Base-by-base conservation (phyloP, 2,113 vertebrate genomes). In the Grammomys surdaster region DNA sequence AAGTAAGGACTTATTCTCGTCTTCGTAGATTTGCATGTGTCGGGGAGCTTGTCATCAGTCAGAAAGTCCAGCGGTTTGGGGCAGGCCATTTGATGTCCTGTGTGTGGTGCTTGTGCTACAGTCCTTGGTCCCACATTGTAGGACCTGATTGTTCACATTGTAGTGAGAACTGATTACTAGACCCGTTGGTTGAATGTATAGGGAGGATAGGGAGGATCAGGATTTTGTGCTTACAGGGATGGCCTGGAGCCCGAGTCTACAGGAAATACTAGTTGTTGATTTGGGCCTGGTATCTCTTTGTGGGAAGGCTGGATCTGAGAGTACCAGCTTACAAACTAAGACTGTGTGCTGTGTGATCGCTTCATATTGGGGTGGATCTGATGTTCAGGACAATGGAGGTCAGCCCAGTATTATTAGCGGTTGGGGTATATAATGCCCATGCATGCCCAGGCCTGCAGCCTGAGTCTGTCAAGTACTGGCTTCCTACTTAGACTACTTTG, bases 321-420 rank as follows among this genome's bases (percentile, higher is more conserved):
- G 16, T 20, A 54, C 69, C 65, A 33, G 17, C 19, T 54, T 65
- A 24, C 5, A 48, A 67, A 20, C 13, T 60, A 31, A 43, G 14
- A 0, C 16, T 58, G n/a, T 70, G 11, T 73, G 20, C 13, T 88
- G 48, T 17, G 5, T 54, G 5, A 24, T 20, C 56, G 19, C 28
- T 69, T 80, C n/a, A 40, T 80, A 0, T 22, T 93, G 73, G 26
- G 24, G 12, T 36, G 3, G 22, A 56, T 36, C 33, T 88, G 63
- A 80, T 48, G n/a, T 7, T 31, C 77, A 58, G 51, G 63, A 24
- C 40, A 48, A 33, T 28, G 48, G 20, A 14, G 51, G 5, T 3
- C 33, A 40, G 0, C 20, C 1, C 0, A 1, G 58, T 36, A 54
- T 26, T 56, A 22, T 7, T n/a, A 81, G 1, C 31, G 70, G 2